Base-by-base conservation (phyloP, 2,888 invertebrate species). In the Embidobia sp. region DNA sequence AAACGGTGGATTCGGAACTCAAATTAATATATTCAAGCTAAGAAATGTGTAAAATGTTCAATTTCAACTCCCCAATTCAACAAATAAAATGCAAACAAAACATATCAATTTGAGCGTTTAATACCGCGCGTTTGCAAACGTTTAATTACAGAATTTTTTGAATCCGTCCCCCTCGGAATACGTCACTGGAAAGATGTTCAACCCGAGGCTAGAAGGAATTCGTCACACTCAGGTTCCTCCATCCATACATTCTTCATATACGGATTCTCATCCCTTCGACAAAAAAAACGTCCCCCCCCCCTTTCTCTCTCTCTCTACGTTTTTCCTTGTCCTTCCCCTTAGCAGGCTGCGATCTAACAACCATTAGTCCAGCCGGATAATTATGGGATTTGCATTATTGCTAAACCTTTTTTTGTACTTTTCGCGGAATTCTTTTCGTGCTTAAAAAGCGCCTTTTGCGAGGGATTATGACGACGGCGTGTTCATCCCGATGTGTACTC, bases 301-400 rank as follows among this genome's bases (percentile, higher is more conserved):
- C 35, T 13, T 22, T 42, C 26, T 16, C 26, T n/a, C 15, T 42
- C 35, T 18, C 37, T 22, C 33, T 53, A n/a, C 7, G n/a, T n/a
- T n/a, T n/a, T 18, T 11, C 31, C 13, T 48, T 11, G 18, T 35
- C 16, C n/a, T 13, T 15, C 55, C 46, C 19, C 26, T 22, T 29
- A 11, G 7, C 13, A 33, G 44, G 16, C 51, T 11, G 2, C 42
- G 51, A 53, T 70, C 46, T 53, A 61, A 61, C 70, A 40, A 61
- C 61, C 61, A 70, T 70, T 70, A 61, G 51, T 42, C 61, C 19
- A 29, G 15, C 37, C 31, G 51, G 53, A 37, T 61, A 61, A 70
- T 70, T 70, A 70, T 61, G 59, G 61, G 70, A 70, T 70, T 70
- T 70, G 59, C 70, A 70, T 70, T 70, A 70, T 70, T 70, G 44